These are phyloP conservation scores for Pterophyllum scalare DNA, from an alignment of 2,113 vertebrate species.

Conservation along the genomic window DNA sequence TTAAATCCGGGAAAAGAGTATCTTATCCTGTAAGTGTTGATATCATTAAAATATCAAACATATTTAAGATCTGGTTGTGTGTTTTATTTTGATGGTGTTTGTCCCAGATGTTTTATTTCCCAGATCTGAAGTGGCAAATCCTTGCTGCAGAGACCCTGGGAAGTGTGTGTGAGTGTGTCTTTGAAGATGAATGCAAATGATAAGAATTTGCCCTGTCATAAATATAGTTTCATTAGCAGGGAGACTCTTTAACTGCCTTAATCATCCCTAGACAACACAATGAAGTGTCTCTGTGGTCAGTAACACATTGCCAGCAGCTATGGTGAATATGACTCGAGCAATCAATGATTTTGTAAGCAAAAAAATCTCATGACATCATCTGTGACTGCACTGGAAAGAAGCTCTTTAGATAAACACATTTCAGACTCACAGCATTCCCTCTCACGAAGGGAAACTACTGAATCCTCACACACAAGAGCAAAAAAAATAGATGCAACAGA, in stretches of 20 bases:
- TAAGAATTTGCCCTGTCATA: constrained; percentile 30
- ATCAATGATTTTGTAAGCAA: neutral
- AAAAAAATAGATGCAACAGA: neutral
- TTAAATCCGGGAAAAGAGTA: constrained; percentile 23
- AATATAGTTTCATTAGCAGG: constrained; percentile 45
- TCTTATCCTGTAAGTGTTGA: neutral
- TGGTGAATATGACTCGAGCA: constrained; percentile 9
- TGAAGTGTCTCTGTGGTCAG: constrained; percentile 1
- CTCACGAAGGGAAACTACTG: neutral
- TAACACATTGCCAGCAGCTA: constrained; percentile 2
- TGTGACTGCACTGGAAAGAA: constrained; percentile 39
- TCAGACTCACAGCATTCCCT: neutral
- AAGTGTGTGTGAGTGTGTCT: neutral
- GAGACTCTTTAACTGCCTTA: neutral
- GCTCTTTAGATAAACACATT: constrained; percentile 44
- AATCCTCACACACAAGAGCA: neutral
- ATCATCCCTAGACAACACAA: constrained; percentile 33
- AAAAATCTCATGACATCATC: constrained; percentile 15
- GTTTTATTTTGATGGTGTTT: constrained; percentile 16
- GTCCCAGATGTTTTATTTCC: constrained; percentile 50
- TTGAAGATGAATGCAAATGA: constrained; percentile 47
- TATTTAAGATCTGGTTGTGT: neutral
- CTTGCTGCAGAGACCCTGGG: neutral
- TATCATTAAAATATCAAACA: neutral
- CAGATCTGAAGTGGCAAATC: constrained; percentile 5